Evolutionary conservation across 2,888 invertebrate genomes (phyloP).

Genomic region (Polydrusus cervinus): DNA sequence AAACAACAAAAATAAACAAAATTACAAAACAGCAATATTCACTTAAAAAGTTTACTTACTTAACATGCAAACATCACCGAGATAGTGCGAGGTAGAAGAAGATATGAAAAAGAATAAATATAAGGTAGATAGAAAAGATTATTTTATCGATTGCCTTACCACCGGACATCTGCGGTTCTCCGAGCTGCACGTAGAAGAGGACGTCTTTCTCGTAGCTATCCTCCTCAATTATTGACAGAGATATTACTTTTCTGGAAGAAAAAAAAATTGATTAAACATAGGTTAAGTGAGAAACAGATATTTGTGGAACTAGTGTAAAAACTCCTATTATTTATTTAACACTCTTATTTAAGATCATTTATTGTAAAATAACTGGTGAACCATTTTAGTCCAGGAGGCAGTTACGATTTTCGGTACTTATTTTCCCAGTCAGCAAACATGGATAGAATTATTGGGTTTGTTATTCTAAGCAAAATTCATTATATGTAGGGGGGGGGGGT

Average conservation of each 20-base stretch:
- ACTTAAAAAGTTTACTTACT: conserved; percentile 66
- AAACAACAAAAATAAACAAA: conserved; percentile 18
- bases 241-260: conserved; percentile 87
- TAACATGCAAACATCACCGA: conserved; percentile 69
- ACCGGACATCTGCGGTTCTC: conserved; percentile 90
- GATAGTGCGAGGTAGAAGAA: conserved; percentile 65
- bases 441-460: no score
- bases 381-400: no score
- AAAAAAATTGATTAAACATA: not conserved
- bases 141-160: conserved; percentile 77
- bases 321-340: no score
- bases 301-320: no score
- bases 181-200: conserved; percentile 92
- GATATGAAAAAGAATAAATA: conserved; percentile 62
- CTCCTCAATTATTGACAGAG: conserved; percentile 92
- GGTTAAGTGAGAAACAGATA: no score
- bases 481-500: no score
- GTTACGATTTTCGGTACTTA: no score
- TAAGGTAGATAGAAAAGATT: conserved; percentile 53
- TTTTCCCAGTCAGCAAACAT: no score
- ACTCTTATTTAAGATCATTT: no score
- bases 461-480: no score
- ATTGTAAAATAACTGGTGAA: no score
- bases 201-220: conserved; percentile 99
- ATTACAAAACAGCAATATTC: conserved; percentile 27